Evolutionary conservation across 2,797 vertebrate species (phyloP).

Genomic region (Sebastes jordani): DNA sequence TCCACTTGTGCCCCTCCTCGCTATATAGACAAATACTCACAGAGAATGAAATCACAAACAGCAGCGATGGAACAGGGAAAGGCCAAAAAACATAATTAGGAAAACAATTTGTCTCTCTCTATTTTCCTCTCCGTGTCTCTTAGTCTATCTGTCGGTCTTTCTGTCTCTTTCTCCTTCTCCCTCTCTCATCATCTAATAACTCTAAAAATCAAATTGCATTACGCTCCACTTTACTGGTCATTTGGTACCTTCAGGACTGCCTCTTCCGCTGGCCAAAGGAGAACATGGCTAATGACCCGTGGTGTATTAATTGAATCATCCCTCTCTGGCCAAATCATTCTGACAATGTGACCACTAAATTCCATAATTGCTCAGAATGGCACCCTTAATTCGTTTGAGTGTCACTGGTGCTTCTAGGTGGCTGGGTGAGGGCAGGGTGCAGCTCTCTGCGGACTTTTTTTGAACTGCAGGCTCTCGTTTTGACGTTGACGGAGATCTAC

Average conservation of each 20-base stretch:
- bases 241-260: constrained; percentile 69
- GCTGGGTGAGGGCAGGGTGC: constrained; percentile 3
- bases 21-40: constrained; percentile 13
- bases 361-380: constrained; percentile 70
- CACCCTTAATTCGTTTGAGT: constrained; percentile 59
- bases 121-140: constrained; percentile 16
- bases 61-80: not conserved
- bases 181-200: constrained; percentile 66
- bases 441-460: constrained; percentile 11
- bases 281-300: constrained; percentile 76
- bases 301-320: constrained; percentile 80
- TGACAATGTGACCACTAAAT: constrained; percentile 78
- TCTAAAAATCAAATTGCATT: constrained; percentile 78
- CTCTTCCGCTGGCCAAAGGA: constrained; percentile 57
- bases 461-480: not conserved
- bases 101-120: constrained; percentile 41
- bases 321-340: constrained; percentile 76
- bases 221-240: constrained; percentile 66
- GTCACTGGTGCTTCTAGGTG: constrained; percentile 50
- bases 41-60: constrained; percentile 38
- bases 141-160: constrained; percentile 18
- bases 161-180: not conserved
- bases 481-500: not conserved
- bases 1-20: constrained; percentile 16
- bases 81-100: constrained; percentile 39